These are phyloP conservation scores for Sceliomorpha sp. DNA, from an alignment of 2,888 invertebrate genomes.

Conservation along the genomic window DNA sequence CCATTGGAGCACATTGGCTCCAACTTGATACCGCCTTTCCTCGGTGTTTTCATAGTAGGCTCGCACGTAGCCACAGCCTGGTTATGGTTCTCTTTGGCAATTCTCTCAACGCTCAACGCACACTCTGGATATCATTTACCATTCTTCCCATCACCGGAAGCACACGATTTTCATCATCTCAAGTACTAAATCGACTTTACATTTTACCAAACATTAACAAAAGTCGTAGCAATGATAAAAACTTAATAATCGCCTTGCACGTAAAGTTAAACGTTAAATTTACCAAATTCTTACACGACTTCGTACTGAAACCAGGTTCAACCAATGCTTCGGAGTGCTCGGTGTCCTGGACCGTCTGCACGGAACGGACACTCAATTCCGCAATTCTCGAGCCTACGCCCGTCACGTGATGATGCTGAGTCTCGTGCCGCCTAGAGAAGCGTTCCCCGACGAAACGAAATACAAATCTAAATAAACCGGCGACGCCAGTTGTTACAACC, in stretches of 20 bases:
- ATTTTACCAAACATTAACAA: constrained; percentile 74
- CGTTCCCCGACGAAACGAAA: constrained; percentile 84
- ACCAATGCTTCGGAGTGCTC: constrained; percentile 90
- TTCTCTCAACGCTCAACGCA: constrained; percentile 88
- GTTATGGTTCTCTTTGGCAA: constrained; percentile 90
- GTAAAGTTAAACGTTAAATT: too few relatives aligned
- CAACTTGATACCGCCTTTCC: constrained; percentile 88
- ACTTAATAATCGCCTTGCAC: too few relatives aligned
- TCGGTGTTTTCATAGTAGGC: constrained; percentile 88
- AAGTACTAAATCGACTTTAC: too few relatives aligned
- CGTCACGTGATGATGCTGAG: constrained; percentile 88
- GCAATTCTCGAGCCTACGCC: constrained; percentile 86
- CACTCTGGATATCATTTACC: constrained; percentile 94
- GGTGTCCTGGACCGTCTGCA: constrained; percentile 91
- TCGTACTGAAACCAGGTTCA: too few relatives aligned
- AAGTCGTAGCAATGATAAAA: too few relatives aligned
- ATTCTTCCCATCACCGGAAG: constrained; percentile 91
- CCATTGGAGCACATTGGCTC: constrained; percentile 88
- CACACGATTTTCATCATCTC: constrained; percentile 93
- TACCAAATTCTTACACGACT: too few relatives aligned
- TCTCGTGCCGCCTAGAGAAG: constrained; percentile 85
- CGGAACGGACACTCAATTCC: constrained; percentile 89
- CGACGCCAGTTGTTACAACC: neutral
- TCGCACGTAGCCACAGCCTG: constrained; percentile 89
- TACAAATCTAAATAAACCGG: constrained; percentile 72